A percentile compares a stretch with the other conserved stretches of the same genome.
Evolutionary conservation across 2,888 invertebrate genomes (phyloP).

Genomic region (Mesorhabditis spiculigera): DNA sequence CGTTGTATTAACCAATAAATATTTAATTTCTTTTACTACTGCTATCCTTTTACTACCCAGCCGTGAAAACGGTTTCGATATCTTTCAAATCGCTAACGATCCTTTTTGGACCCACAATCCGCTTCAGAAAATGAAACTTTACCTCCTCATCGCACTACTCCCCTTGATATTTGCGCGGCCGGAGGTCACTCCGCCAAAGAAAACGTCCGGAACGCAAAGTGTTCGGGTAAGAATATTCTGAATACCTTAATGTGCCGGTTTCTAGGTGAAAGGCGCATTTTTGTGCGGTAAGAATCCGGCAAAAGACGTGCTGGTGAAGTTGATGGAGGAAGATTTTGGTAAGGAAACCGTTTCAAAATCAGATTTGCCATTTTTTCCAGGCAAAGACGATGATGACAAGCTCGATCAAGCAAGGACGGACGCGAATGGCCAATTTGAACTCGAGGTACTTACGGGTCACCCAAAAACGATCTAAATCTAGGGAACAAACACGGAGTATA

Average conservation of each 20-base stretch:
- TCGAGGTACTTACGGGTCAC: slow-evolving; percentile 14
- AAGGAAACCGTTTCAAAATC: not conserved
- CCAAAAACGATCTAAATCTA: slow-evolving; percentile 13
- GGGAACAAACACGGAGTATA: slow-evolving; percentile 38
- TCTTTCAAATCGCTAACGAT: not conserved
- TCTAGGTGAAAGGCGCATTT: slow-evolving; percentile 41
- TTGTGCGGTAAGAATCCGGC: slow-evolving; percentile 50
- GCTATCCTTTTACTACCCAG: not conserved
- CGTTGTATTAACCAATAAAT: slow-evolving; percentile 35
- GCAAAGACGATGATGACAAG: slow-evolving; percentile 54
- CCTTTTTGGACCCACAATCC: no score
- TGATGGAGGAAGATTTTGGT: slow-evolving; percentile 57
- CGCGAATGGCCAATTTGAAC: slow-evolving; percentile 42
- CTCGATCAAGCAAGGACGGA: slow-evolving; percentile 48
- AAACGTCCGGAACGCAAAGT: slow-evolving; percentile 12
- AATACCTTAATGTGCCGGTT: not conserved
- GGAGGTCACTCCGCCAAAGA: slow-evolving; percentile 2
- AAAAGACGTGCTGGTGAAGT: slow-evolving; percentile 46
- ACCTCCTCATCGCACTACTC: not conserved
- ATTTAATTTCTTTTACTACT: slow-evolving; percentile 3
- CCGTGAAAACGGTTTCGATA: not conserved
- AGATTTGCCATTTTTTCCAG: slow-evolving; percentile 24
- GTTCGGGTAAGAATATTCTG: slow-evolving; percentile 8
- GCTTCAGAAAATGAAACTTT: not conserved
- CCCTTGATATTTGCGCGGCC: not conserved